Conservation (phyloP, 2,797 vertebrate genomes). For the Eulemur coronatus region DNA sequence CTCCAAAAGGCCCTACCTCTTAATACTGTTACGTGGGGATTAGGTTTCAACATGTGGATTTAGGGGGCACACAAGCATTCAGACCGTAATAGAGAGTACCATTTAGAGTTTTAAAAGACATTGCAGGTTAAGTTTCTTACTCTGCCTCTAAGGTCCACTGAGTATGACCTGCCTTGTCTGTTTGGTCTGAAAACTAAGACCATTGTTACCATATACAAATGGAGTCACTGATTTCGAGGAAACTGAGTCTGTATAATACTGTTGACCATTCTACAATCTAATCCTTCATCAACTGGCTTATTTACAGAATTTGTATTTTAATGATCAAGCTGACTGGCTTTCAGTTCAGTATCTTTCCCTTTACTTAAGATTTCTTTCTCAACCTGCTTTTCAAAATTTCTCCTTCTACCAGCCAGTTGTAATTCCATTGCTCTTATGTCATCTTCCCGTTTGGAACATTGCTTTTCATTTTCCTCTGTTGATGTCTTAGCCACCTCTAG, state of each 20-base stretch:
- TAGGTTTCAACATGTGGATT: neutral
- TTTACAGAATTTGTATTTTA: slow-evolving; percentile 78
- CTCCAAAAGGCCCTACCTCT: neutral
- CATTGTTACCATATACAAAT: neutral
- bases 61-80: neutral
- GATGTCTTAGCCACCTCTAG: slow-evolving; percentile 76
- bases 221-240: neutral
- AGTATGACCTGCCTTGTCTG: neutral
- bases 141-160: neutral
- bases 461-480: slow-evolving; percentile 83
- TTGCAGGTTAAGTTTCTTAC: neutral
- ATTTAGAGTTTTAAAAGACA: neutral
- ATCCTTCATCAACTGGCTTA: neutral
- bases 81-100: neutral
- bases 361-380: slow-evolving; percentile 78
- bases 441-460: slow-evolving; percentile 81
- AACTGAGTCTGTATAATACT: neutral
- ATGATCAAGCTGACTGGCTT: slow-evolving; percentile 85
- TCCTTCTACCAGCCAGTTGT: slow-evolving; percentile 84
- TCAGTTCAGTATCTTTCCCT: slow-evolving; percentile 83
- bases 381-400: slow-evolving; percentile 84
- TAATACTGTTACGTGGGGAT: neutral
- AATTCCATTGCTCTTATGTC: slow-evolving; percentile 82
- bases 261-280: neutral
- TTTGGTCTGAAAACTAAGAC: neutral